phyloP scores from a whole-genome alignment of 2,113 vertebrate genomes.

The Sander lucioperca region DNA sequence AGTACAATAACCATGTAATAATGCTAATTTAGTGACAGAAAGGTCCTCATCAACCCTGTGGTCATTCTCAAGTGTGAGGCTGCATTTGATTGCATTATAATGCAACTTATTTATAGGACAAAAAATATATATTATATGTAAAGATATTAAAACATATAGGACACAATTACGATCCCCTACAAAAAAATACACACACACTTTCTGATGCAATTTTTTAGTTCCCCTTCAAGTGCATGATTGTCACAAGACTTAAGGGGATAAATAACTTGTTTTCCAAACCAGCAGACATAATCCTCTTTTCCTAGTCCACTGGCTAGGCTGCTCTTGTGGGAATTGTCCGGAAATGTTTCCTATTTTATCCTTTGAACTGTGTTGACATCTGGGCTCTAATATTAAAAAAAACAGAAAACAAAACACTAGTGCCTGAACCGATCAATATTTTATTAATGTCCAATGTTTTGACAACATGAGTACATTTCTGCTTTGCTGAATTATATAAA shows the following conservation, averaged over 20 bases:
- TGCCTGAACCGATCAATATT: slow-evolving; percentile 19
- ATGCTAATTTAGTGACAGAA: neutral
- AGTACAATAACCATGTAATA: neutral
- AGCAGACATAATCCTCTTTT: slow-evolving; percentile 66
- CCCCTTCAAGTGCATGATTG: neutral
- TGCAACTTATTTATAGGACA: neutral
- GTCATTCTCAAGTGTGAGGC: too few species aligned
- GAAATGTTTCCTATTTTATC: slow-evolving; percentile 26
- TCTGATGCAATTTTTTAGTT: neutral
- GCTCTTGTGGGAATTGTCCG: slow-evolving; percentile 12
- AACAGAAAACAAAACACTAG: neutral
- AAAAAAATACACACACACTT: neutral
- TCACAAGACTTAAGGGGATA: slow-evolving; percentile 14
- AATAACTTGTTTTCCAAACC: slow-evolving; percentile 1
- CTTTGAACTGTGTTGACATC: slow-evolving; percentile 20
- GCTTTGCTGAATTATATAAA: slow-evolving; percentile 26
- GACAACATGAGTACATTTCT: neutral
- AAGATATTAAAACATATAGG: too few species aligned
- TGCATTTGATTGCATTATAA: neutral
- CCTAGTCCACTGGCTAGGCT: slow-evolving; percentile 4
- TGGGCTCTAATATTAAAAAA: neutral
- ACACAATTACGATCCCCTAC: neutral
- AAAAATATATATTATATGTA: too few species aligned
- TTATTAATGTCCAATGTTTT: neutral
- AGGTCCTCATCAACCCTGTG: neutral